Evolutionary conservation across 2,113 vertebrate genomes (phyloP), one percentile per base, ranked within the genome.

Genomic region (Zonotrichia leucophrys): DNA sequence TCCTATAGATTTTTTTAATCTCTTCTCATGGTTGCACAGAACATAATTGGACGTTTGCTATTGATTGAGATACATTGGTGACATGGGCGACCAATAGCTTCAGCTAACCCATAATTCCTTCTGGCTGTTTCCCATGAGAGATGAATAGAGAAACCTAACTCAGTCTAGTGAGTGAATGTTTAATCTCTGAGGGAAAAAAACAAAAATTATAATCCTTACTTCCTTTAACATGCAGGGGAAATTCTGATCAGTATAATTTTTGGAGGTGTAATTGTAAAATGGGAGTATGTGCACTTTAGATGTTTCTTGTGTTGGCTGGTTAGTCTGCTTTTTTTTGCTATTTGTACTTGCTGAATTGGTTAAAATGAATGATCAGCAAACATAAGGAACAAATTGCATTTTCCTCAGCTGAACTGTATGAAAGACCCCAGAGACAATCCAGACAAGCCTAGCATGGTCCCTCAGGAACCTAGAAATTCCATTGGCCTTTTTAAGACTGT

Each of bases 351-450:
- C 83, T 95, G 84, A 95, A 94, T 87, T 88, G 41, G 84, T 78
- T 88, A 76, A 96, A 93, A 92, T 64, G 67, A 87, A 82, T 52
- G 52, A 90, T 95, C 94, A 97, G 92, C 94, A 97, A 96, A 94
- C 64, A 64, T 62, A 94, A 93, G 10, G 83, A 96, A 92, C 94
- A 96, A 95, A 97, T 95, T 95, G 77, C 66, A 87, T 58, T 95
- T 95, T 66, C 83, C 86, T 97, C 47, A 94, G 82, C 79, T 95
- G 95, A 96, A 96, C 94, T 95, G 37, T 55, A 12, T 59, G 66
- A 69, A 94, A 75, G 76, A 79, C 94, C 60, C 95, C 49, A 79
- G 96, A 96, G 95, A 96, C 31, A 88, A 96, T 91, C 62, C 78
- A 92, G 89, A 90, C 62, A 90, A 92, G 30, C 33, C 37, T 58